phyloP scores from a whole-genome alignment of 2,113 vertebrate genomes.

The Onychostoma macrolepis region DNA sequence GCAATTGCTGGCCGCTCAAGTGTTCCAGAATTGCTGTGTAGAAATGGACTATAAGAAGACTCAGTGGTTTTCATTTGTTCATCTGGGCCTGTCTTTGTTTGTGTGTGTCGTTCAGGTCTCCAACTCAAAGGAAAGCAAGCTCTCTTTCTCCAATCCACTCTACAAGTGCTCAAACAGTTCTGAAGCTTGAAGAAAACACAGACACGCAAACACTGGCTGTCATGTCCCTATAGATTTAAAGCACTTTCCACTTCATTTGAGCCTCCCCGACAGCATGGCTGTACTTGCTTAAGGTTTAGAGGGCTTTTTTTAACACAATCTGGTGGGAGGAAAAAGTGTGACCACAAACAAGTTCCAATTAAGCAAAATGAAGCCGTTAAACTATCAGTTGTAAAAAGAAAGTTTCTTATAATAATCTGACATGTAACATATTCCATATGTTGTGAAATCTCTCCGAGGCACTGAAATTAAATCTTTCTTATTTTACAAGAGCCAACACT shows the following conservation, averaged over 20 bases:
- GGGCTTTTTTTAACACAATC: slow-evolving; percentile 15
- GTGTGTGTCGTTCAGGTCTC: slow-evolving; percentile 59
- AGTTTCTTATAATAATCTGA: not conserved
- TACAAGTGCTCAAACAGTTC: slow-evolving; percentile 68
- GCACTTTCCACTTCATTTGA: slow-evolving; percentile 41
- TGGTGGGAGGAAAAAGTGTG: slow-evolving; percentile 26
- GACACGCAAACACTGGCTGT: slow-evolving; percentile 23
- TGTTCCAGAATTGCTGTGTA: not conserved
- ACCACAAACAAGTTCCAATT: slow-evolving; percentile 9
- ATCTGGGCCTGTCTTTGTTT: slow-evolving; percentile 15
- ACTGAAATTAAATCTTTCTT: not conserved
- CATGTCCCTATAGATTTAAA: slow-evolving; percentile 3
- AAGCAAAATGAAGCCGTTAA: slow-evolving; percentile 8
- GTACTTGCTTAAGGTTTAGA: slow-evolving; percentile 35
- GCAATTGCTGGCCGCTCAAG: not conserved
- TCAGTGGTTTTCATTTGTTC: not conserved
- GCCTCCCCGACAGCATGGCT: slow-evolving; percentile 33
- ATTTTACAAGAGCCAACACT: slow-evolving; percentile 1
- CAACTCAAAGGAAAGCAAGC: slow-evolving; percentile 59
- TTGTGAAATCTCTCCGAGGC: not conserved
- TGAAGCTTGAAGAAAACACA: slow-evolving; percentile 64
- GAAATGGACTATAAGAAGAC: not conserved
- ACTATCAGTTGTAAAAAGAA: slow-evolving; percentile 3
- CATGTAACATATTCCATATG: not conserved
- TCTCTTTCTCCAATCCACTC: slow-evolving; percentile 76